Conservation (phyloP, 37 sponge, comb jelly and placozoan species). For the Dysidea cf. avara region DNA sequence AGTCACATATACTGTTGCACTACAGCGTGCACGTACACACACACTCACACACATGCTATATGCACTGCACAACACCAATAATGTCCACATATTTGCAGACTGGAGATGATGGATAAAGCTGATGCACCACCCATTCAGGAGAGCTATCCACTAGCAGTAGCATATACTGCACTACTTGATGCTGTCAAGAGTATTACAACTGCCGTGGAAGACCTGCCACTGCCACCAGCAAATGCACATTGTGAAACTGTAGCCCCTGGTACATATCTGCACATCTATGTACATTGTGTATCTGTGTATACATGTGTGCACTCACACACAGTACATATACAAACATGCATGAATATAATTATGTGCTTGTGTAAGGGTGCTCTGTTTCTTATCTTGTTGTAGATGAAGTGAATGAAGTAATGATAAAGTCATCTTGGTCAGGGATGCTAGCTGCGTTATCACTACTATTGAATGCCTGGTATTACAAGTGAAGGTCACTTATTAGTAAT, state of each 20-base stretch:
- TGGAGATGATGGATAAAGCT: constrained; percentile 82
- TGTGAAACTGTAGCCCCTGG: neutral
- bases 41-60: too few species aligned
- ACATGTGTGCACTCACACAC: neutral
- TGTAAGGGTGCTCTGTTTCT: too few species aligned
- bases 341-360: too few species aligned
- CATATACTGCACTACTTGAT: constrained; percentile 67
- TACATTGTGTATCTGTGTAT: neutral
- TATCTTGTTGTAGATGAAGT: constrained; percentile 38
- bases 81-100: constrained; percentile 52
- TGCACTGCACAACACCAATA: too few species aligned
- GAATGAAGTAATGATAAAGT: constrained; percentile 50
- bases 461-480: constrained; percentile 57
- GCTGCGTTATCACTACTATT: constrained; percentile 83
- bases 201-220: constrained; percentile 19
- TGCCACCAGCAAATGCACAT: constrained; percentile 4
- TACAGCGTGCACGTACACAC: too few species aligned
- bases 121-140: constrained; percentile 70
- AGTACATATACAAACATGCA: neutral
- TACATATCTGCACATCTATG: neutral
- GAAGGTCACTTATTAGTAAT: too few species aligned
- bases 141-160: constrained; percentile 78
- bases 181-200: constrained; percentile 59
- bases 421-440: constrained; percentile 89
- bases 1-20: too few species aligned